Base-by-base conservation (phyloP, 2,888 invertebrate genomes). In the Parnassius smintheus region DNA sequence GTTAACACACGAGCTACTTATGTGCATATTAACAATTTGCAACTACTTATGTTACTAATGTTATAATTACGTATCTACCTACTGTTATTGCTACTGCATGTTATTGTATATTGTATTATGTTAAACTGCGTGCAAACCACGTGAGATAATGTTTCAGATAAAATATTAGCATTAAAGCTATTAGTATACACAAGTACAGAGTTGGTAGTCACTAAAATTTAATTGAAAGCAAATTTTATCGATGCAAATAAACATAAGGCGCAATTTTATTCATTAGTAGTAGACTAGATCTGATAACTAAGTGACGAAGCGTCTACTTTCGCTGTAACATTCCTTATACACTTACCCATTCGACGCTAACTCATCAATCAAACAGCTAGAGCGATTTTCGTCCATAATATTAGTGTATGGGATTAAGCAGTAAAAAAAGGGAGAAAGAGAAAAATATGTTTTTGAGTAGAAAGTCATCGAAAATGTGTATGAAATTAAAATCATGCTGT, bases 301-400 rank as follows among this genome's bases (percentile, higher is more conserved):
- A 72, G 62, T 70, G 80, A 80, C 72, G 74, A 89, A 89, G 88
- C 88, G 67, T 79, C 87, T 90, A 88, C 80, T 65, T 68, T 76
- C 75, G 71, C 75, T 74, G 72, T 77, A 74, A 76, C 70, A 72
- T 72, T 72, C 68, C 72, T 67, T 75, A 67, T 72, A 72, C 73
- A 95, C 96, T 96, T 95, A 96, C 96, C 96, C 95, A 91, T 94
- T 94, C 82, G 94, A 93, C 82, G 95, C 93, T 93, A 95, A 93
- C 93, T 96, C 96, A 93, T 96, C 96, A 93, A 96, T 95, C 93
- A 96, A 94, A 95, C 96, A 96, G 95, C 96, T 96, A 88, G 78
- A 81, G 76, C 71, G 69, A 70, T 75, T 74, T 81, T 78, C 76
- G 75, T 88, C 89, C 90, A 77, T 76, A 77, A 86, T 74, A 83